These are phyloP conservation scores for Pteronotus mesoamericanus DNA, from an alignment of 2,797 vertebrate species.

Conservation along the genomic window DNA sequence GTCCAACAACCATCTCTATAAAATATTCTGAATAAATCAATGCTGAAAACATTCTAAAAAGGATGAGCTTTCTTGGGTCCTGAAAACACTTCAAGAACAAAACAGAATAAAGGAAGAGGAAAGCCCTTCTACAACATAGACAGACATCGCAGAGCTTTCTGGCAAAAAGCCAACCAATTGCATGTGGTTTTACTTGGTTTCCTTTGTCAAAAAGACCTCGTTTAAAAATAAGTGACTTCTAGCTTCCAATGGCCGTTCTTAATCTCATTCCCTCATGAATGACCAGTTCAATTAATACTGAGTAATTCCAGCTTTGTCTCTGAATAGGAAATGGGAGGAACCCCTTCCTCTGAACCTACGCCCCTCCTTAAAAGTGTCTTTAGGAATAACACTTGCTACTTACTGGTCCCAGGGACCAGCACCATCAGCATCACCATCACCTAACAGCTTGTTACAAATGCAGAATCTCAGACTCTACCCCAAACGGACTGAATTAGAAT, in stretches of 20 bases:
- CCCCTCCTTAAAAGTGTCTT: not conserved
- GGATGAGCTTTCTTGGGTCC: not conserved
- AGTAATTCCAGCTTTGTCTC: not conserved
- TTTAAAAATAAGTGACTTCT: not conserved
- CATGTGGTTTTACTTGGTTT: not conserved
- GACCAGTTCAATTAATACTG: not conserved
- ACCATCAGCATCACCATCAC: not conserved
- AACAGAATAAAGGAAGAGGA: not conserved
- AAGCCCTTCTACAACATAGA: not conserved
- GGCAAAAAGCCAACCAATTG: not conserved
- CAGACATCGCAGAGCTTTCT: not conserved
- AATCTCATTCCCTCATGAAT: not conserved
- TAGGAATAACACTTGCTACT: not conserved
- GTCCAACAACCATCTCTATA: conserved; percentile 25
- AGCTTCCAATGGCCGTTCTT: not conserved
- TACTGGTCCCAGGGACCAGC: not conserved
- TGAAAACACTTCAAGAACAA: not conserved
- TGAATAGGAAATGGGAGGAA: not conserved
- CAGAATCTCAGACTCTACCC: not conserved
- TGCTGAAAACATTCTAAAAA: not conserved
- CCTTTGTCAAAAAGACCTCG: not conserved
- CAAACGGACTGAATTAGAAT: not conserved
- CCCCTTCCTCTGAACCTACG: not conserved
- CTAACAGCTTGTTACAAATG: not conserved
- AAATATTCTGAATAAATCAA: conserved; percentile 43